Evolutionary conservation across 2,888 invertebrate species (phyloP).

Genomic region (Nymphalis polychloros): DNA sequence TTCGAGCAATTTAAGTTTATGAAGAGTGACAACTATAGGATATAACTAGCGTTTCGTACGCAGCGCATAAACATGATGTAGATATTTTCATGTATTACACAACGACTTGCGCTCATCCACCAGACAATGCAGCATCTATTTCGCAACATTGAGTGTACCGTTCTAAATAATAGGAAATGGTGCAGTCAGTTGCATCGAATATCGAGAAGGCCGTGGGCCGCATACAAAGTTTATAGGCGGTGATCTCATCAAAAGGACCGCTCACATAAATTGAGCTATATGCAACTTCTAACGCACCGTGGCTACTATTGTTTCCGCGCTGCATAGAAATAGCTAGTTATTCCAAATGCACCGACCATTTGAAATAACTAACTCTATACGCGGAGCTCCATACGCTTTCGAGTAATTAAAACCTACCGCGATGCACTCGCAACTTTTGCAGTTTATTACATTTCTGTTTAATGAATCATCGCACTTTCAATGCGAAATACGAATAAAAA

Average conservation of each 20-base stretch:
- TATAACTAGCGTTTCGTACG: slow-evolving; percentile 3
- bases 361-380: not conserved
- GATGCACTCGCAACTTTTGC: slow-evolving; percentile 36
- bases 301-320: slow-evolving; percentile 81
- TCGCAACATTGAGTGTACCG: slow-evolving; percentile 66
- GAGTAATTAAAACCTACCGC: slow-evolving; percentile 41
- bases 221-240: slow-evolving; percentile 75
- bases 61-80: slow-evolving; percentile 5
- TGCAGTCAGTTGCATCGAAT: slow-evolving; percentile 67
- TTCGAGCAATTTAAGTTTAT: slow-evolving; percentile 11
- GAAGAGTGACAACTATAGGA: slow-evolving; percentile 3
- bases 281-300: slow-evolving; percentile 80
- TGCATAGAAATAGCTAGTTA: slow-evolving; percentile 77
- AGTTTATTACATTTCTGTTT: not conserved
- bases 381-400: slow-evolving; percentile 27
- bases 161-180: slow-evolving; percentile 77
- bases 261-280: slow-evolving; percentile 78
- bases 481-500: too few relatives aligned
- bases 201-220: slow-evolving; percentile 73
- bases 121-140: slow-evolving; percentile 74
- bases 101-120: slow-evolving; percentile 45
- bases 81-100: slow-evolving; percentile 17
- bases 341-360: slow-evolving; percentile 40
- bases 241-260: slow-evolving; percentile 81
- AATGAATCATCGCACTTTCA: not conserved